Evolutionary conservation across 2,888 invertebrate species (phyloP), one percentile per base, ranked within the genome.

Genomic region (Acanthosepion lycidas): DNA sequence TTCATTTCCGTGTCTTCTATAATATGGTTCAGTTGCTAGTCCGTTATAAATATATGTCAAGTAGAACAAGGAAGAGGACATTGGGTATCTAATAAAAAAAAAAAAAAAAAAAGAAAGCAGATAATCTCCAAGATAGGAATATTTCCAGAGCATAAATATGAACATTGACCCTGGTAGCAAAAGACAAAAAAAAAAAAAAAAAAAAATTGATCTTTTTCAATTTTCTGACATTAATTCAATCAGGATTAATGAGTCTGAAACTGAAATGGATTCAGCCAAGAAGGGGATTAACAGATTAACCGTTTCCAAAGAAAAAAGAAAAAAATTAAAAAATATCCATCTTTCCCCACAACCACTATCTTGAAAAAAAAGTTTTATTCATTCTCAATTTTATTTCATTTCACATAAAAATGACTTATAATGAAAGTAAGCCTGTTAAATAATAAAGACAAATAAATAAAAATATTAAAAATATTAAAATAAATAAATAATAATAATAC

Each of bases 191-290:
- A 64, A n/a, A n/a, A n/a, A n/a, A n/a, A n/a, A n/a, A n/a, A n/a
- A n/a, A n/a, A 64, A n/a, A 3, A 8, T 78, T 78, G n/a, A n/a
- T n/a, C n/a, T n/a, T n/a, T 12, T 78, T 5, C n/a, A 78, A 33
- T 78, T 78, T n/a, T 78, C n/a, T 78, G 78, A 78, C 78, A 78
- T 78, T n/a, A n/a, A 78, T 78, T n/a, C 78, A 78, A n/a, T 78
- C 78, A 33, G n/a, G 78, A 78, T 78, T 78, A n/a, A 78, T n/a
- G 78, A 78, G 20, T n/a, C 78, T 12, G 15, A 78, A 33, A n/a
- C 9, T 78, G 78, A 78, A 78, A 78, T 78, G 78, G 78, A 64
- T 28, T 64, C 64, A 64, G 1, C 64, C 9, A 6, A 26, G 64
- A 64, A 78, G 8, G 9, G 78, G 78, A 78, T 78, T 78, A 78